These are phyloP conservation scores for Lepidochitona cinerea DNA, from an alignment of 2,888 invertebrate species.

Conservation along the genomic window DNA sequence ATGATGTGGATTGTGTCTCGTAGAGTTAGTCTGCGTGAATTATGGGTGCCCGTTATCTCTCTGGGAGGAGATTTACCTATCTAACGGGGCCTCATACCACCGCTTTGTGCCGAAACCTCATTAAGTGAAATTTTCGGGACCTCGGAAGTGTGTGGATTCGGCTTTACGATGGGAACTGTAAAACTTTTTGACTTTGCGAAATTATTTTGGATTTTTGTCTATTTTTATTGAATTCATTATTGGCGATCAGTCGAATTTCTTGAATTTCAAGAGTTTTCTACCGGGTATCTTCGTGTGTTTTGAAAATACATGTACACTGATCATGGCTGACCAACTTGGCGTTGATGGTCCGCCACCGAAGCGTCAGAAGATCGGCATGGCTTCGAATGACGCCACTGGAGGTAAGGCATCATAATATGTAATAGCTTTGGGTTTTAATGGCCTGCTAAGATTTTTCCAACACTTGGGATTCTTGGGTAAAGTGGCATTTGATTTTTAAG, in stretches of 20 bases:
- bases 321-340: slow-evolving; percentile 93
- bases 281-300: background rate
- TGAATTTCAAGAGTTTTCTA: background rate
- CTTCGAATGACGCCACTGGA: slow-evolving; percentile 51
- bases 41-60: slow-evolving; percentile 11
- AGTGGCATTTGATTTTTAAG: too few species aligned
- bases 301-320: slow-evolving; percentile 25
- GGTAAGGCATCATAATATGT: too few species aligned
- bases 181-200: background rate
- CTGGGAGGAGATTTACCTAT: slow-evolving; percentile 40
- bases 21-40: slow-evolving; percentile 29
- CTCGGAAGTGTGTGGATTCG: background rate
- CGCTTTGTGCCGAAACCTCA: slow-evolving; percentile 30
- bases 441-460: too few species aligned
- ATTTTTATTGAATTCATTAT: background rate
- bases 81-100: slow-evolving; percentile 36
- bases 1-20: slow-evolving; percentile 27
- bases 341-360: slow-evolving; percentile 97
- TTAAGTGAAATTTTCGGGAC: background rate
- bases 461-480: too few species aligned
- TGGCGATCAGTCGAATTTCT: background rate
- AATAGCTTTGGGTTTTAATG: too few species aligned
- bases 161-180: slow-evolving; percentile 1
- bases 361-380: slow-evolving; percentile 84
- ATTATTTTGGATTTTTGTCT: background rate